Conservation (phyloP, 2,797 vertebrate genomes). For the Sebastes hubbsi region DNA sequence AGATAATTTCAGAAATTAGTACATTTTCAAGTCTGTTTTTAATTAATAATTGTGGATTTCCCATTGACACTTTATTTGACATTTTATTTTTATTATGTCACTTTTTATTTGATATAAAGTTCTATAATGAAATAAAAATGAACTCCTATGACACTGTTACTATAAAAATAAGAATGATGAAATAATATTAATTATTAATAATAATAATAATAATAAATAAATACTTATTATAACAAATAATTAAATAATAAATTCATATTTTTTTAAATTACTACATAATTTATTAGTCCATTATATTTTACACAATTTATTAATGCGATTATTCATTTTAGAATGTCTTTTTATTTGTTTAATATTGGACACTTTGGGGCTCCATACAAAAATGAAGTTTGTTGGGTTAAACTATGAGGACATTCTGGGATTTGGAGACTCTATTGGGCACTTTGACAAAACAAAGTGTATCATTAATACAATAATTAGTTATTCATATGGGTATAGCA, state of each 20-base stretch:
- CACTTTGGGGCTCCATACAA: background rate
- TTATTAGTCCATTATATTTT: background rate
- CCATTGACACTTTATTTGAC: background rate
- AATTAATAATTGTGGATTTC: background rate
- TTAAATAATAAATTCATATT: background rate
- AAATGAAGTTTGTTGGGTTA: background rate
- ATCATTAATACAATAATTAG: background rate
- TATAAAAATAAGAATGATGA: background rate
- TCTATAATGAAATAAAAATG: background rate
- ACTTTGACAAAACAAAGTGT: background rate
- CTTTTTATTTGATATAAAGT: background rate
- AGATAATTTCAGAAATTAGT: background rate
- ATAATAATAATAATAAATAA: too few relatives aligned
- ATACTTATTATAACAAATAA: too few relatives aligned
- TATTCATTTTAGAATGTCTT: background rate
- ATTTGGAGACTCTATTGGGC: background rate
- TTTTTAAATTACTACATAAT: background rate
- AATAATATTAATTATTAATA: background rate
- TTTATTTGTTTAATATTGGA: background rate
- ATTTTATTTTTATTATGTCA: background rate
- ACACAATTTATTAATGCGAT: background rate
- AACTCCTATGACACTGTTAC: background rate
- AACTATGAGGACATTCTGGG: background rate
- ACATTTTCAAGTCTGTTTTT: background rate
- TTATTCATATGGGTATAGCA: background rate